Conservation (phyloP, 2,888 invertebrate genomes). For the Ceramica pisi region DNA sequence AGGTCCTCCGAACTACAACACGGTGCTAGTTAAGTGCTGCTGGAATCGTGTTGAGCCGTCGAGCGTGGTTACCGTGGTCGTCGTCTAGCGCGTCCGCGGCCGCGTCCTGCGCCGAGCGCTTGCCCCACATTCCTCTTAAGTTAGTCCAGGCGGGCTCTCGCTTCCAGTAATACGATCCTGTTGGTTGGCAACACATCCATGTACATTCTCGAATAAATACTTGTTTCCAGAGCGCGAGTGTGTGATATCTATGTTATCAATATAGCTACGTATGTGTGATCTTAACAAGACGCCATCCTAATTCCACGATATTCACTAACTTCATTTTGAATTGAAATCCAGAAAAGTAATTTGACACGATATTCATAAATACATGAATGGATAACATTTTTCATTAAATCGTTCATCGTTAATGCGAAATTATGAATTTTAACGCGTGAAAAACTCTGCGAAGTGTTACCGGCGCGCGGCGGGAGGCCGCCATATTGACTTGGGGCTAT, state of each 20-base stretch:
- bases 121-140: conserved; percentile 95
- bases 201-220: conserved; percentile 13
- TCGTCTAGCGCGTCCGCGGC: conserved; percentile 72
- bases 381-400: conserved; percentile 71
- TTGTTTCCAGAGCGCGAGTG: background rate
- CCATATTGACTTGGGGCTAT: conserved; percentile 72
- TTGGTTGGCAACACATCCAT: conserved; percentile 67
- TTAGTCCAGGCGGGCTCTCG: conserved; percentile 95
- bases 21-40: conserved; percentile 16
- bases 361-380: conserved; percentile 42
- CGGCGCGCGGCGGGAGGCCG: conserved; percentile 47
- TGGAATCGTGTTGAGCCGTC: conserved; percentile 11
- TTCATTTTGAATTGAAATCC: conserved; percentile 26
- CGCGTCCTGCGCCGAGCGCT: conserved; percentile 87
- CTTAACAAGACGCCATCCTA: background rate
- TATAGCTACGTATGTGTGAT: background rate
- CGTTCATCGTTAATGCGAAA: conserved; percentile 70
- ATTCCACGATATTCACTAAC: background rate
- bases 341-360: conserved; percentile 46
- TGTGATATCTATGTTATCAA: no score
- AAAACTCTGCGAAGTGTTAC: conserved; percentile 46
- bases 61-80: conserved; percentile 80
- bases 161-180: conserved; percentile 94
- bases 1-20: conserved; percentile 11
- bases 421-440: conserved; percentile 71